Conservation (phyloP, 2,888 invertebrate genomes). For the Eurytoma californica region DNA sequence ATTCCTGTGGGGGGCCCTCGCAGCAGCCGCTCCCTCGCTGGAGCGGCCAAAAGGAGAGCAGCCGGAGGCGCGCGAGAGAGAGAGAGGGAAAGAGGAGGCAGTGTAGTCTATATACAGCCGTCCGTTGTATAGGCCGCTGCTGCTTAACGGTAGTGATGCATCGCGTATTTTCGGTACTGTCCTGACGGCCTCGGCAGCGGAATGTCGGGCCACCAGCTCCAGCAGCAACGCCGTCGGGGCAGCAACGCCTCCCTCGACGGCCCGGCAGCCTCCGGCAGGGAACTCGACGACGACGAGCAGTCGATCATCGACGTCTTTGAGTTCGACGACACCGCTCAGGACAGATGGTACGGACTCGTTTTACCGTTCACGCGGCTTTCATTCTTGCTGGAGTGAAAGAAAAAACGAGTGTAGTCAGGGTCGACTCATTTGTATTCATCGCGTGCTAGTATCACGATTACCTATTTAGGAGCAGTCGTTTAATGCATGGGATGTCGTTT, state of each 20-base stretch:
- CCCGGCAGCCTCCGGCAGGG: conserved; percentile 65
- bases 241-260: conserved; percentile 37
- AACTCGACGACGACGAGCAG: conserved; percentile 57
- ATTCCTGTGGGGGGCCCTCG: too few relatives aligned
- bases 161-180: conserved; percentile 44
- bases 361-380: neutral
- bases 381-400: neutral
- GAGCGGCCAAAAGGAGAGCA: neutral
- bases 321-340: conserved; percentile 50
- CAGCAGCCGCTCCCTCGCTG: too few relatives aligned
- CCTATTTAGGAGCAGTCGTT: too few relatives aligned
- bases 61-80: neutral
- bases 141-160: conserved; percentile 53
- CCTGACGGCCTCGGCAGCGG: conserved; percentile 37
- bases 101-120: conserved; percentile 10
- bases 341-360: conserved; percentile 48
- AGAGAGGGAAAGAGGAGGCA: neutral
- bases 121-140: conserved; percentile 14
- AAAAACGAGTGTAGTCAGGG: neutral
- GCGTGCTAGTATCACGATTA: too few relatives aligned
- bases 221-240: conserved; percentile 10
- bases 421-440: too few relatives aligned
- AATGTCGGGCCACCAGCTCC: conserved; percentile 32
- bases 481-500: neutral
- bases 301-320: conserved; percentile 55